These are phyloP conservation scores for Stratiomys singularior DNA, from an alignment of 2,888 invertebrate genomes.

Conservation along the genomic window DNA sequence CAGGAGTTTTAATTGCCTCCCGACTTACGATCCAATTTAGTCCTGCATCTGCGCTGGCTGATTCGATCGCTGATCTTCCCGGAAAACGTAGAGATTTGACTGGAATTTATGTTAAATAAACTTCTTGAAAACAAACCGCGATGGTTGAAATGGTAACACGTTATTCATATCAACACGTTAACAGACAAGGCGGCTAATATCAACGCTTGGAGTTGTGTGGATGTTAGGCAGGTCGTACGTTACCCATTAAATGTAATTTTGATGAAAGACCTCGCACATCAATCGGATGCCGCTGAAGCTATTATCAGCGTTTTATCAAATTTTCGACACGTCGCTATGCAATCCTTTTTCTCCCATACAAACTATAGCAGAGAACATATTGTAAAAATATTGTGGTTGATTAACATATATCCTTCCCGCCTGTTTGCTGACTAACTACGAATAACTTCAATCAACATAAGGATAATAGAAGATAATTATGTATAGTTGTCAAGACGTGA, in stretches of 20 bases:
- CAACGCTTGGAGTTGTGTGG: slow-evolving; percentile 16
- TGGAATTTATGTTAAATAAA: too few relatives aligned
- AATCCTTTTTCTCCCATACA: background rate
- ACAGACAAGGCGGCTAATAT: slow-evolving; percentile 24
- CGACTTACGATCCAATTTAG: too few relatives aligned
- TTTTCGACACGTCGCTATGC: slow-evolving; percentile 48
- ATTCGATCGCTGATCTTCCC: too few relatives aligned
- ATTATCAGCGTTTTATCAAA: slow-evolving; percentile 52
- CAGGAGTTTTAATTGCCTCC: too few relatives aligned
- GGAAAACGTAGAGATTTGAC: too few relatives aligned
- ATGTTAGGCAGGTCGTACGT: slow-evolving; percentile 42
- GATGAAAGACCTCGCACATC: slow-evolving; percentile 44
- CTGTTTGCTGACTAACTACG: too few relatives aligned
- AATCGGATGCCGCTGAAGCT: slow-evolving; percentile 44
- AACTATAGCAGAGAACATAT: background rate
- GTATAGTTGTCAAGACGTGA: too few relatives aligned
- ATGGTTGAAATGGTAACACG: background rate
- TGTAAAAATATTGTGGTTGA: background rate
- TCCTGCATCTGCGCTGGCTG: too few relatives aligned
- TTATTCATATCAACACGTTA: slow-evolving; percentile 3
- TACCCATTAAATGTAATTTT: slow-evolving; percentile 46
- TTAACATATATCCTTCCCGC: too few relatives aligned
- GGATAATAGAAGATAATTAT: too few relatives aligned
- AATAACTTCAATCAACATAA: too few relatives aligned
- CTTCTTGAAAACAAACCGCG: too few relatives aligned